Percentiles rank a stretch among this genome's conserved stretches.
Evolutionary conservation across 2,113 vertebrate genomes (phyloP).

Genomic region (Pteronura brasiliensis): DNA sequence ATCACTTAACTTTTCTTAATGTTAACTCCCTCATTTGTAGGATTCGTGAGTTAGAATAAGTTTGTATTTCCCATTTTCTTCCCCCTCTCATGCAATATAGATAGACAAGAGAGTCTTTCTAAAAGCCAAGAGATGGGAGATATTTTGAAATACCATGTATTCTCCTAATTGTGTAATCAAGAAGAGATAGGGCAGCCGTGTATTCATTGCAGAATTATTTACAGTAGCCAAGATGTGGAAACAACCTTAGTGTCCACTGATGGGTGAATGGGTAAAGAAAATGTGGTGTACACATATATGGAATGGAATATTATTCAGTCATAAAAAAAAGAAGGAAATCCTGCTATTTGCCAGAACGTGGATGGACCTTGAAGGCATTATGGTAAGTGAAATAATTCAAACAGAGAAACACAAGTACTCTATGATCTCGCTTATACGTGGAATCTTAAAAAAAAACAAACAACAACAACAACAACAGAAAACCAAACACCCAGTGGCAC

Average conservation of each 20-base stretch:
- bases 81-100: neutral
- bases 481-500: neutral
- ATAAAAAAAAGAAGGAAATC: neutral
- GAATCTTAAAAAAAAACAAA: neutral
- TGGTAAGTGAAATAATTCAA: neutral
- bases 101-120: neutral
- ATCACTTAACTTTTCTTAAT: neutral
- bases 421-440: neutral
- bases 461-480: too few relatives aligned
- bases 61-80: neutral
- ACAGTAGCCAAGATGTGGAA: neutral
- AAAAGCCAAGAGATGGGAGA: neutral
- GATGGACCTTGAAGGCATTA: neutral
- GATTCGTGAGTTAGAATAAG: neutral
- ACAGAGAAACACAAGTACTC: neutral
- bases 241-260: neutral
- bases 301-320: neutral
- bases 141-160: neutral
- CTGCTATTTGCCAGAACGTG: neutral
- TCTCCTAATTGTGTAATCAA: conserved; percentile 15
- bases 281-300: neutral
- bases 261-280: neutral
- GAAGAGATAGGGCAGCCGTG: neutral
- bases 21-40: neutral
- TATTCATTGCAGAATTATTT: neutral